Base-by-base conservation (phyloP, 1,140 invertebrate genomes). In the Spodoptera frugiperda region DNA sequence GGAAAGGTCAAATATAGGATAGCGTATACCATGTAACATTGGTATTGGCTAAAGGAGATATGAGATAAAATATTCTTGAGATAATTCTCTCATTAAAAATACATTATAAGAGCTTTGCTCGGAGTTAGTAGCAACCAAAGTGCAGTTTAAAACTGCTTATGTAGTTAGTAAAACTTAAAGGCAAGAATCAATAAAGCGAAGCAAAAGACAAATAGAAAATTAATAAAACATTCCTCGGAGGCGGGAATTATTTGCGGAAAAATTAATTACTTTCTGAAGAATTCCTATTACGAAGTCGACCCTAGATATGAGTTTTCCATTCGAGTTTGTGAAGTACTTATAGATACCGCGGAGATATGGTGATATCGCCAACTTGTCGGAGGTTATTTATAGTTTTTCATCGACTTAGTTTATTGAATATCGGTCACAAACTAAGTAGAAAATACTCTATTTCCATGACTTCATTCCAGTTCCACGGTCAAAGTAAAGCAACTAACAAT, bases 201-300 rank as follows among this genome's bases (percentile, higher is more conserved):
- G 48, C 71, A 51, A 33, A 78, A 78, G 77, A 83, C 77, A 81
- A 75, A 77, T 79, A 80, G 65, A 79, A 78, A 76, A 82, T 82
- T 79, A 77, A 81, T 82, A 75, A 78, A 80, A 78, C 75, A 76
- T 79, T 81, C 73, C 73, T 30, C 74, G 14, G 15, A 25, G 21
- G 30, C 30, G 72, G 21, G 59, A 75, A 75, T 75, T 63, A 75
- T 75, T 75, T 75, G 72, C 59, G 78, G 82, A 80, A 82, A 84
- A 84, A 84, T 82, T 84, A 82, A 84, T 82, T 82, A 79, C 76
- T 81, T 79, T 76, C 76, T 21, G 48, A 75, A 75, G 72, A 75
- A 75, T 75, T 75, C 72, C 76, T 77, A 80, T 78, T 80, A 80
- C 21, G 46, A 65, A 63, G 48, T 65, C 48, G 72, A 44, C 72